Evolutionary conservation across 1,140 invertebrate species (phyloP), one percentile per base, ranked within the genome.

Genomic region (Drosophila kanapiae): DNA sequence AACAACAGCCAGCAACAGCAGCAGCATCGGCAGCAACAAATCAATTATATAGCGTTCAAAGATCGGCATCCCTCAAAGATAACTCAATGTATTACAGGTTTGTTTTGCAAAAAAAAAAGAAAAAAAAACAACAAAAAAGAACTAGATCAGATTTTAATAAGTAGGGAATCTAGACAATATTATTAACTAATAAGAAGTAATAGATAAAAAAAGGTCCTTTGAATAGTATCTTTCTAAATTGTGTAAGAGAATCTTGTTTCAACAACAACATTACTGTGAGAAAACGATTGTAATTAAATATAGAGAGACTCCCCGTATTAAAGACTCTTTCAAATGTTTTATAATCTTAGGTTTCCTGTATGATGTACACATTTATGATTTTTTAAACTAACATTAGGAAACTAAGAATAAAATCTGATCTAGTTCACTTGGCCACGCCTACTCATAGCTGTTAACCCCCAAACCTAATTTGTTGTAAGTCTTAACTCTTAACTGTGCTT

Each of bases 31-130:
- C 82, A 85, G 53, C 81, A 53, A 69, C 93, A 94, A 87, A 91
- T 93, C 91, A 86, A 90, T 81, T 82, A 80, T 93, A 92, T 92
- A 82, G 88, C 79, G 92, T 93, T 84, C 92, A 93, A 93, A 92
- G 92, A 92, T 93, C 92, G 85, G 92, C 92, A 57, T 93, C 92
- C 76, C 88, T 93, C 76, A 93, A 93, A 92, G 92, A 93, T 91
- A 92, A 92, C 82, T 91, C 86, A 86, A 80, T 91, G 71, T 90
- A 85, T 77, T 91, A 91, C 91, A 93, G 92, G 92, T 93, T 92
- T 92, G 91, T 92, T 92, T 76, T 56, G 57, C 64, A 78, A 47
- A 43, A 35, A 35, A 35, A 33, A 53, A 54, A 37, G 14, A 23
- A 54, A 13, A 35, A 6, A n/a, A n/a, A 29, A 53, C 16, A 40